Base-by-base conservation (phyloP, 2,888 invertebrate genomes). In the Strigamia maritima region DNA sequence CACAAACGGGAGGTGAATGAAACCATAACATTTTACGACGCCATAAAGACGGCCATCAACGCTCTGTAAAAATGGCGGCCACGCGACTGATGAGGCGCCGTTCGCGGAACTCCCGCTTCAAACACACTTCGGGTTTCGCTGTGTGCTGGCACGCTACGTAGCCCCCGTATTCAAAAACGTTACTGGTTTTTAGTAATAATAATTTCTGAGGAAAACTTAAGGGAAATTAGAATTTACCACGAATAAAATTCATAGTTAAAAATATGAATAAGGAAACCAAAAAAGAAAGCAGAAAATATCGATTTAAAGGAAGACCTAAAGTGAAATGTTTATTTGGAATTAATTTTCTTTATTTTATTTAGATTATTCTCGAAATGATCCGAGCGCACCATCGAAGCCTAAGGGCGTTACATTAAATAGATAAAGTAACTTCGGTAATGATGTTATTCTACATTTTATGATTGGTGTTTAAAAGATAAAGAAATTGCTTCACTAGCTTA, bases 1-100 rank as follows among this genome's bases (percentile, higher is more conserved):
- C 79, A 75, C 79, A 79, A 79, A 74, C 79, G 31, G 79, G 79
- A 70, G 79, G 79, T 79, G 79, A 79, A 79, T 79, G 79, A 74
- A 79, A 79, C 79, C 79, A 79, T 79, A 79, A 79, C 79, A 79
- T 79, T 79, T 79, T 79, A 79, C 79, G 79, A 79, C 79, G 79
- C 79, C 79, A 79, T 79, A 79, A 79, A 79, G 79, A 75, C 74
- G 40, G 79, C 79, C 79, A 79, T 79, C 70, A 79, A 79, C 44
- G 79, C 26, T 38, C 70, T 38, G 79, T 79, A 79, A 75, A 79
- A 79, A 79, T 79, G 79, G 79, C 79, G 79, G 79, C 79, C 70
- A 70, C 70, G 70, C 70, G 70, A 70, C 70, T 70, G 70, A 70
- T 70, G 70, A 70, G 70, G 28, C 70, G 12, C 70, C 70, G 70